phyloP scores from a whole-genome alignment of 1,140 invertebrate species.

The Rhagoletis pomonella region DNA sequence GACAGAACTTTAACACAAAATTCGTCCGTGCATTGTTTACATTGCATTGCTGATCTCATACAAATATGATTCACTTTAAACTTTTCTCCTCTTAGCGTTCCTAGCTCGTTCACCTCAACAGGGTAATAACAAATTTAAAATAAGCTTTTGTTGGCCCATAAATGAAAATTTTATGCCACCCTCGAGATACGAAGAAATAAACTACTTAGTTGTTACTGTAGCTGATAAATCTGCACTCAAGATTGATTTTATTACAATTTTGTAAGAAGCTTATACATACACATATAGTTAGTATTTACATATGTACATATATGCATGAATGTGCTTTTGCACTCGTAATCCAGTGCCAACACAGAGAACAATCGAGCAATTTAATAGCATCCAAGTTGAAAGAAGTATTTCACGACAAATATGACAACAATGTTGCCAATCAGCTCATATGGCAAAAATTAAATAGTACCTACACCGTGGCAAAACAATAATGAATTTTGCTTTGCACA shows the following conservation, averaged over 20 bases:
- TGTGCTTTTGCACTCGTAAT: background rate
- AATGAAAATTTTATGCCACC: background rate
- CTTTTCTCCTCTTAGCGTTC: too few species aligned
- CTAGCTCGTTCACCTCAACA: too few species aligned
- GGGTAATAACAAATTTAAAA: background rate
- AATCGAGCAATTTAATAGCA: too few species aligned
- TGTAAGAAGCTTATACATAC: background rate
- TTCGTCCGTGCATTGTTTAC: too few species aligned
- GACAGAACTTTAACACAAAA: too few species aligned
- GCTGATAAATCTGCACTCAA: background rate
- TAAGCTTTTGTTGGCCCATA: background rate
- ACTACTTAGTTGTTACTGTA: background rate
- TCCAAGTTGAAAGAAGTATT: background rate
- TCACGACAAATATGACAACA: background rate
- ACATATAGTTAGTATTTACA: too few species aligned
- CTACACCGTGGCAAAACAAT: too few species aligned
- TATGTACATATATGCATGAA: too few species aligned
- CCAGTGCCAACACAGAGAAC: too few species aligned
- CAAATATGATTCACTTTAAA: too few species aligned
- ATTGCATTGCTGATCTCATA: too few species aligned
- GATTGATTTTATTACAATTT: background rate
- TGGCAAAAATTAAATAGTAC: background rate
- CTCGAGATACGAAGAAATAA: background rate
- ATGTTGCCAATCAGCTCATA: constrained; percentile 11
- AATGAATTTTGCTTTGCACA: too few species aligned